Conservation (phyloP, 2,113 vertebrate genomes). For the Gnathochromis pfefferi region DNA sequence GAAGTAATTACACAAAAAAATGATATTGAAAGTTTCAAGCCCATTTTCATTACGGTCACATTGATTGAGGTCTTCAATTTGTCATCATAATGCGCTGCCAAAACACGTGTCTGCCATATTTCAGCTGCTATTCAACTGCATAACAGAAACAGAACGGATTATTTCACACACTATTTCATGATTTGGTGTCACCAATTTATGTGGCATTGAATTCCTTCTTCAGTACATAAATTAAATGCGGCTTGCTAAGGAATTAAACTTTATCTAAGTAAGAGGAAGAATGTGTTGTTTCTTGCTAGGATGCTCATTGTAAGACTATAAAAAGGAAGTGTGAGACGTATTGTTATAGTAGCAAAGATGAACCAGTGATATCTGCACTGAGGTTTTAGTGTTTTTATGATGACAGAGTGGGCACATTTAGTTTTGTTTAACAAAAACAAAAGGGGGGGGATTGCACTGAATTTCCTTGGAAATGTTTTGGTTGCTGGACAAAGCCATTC, state of each 20-base stretch:
- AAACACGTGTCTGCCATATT: background rate
- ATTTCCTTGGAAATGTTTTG: conserved; percentile 22
- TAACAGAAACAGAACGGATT: background rate
- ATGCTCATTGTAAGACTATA: background rate
- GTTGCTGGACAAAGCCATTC: conserved; percentile 16
- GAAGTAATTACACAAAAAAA: background rate
- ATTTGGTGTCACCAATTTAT: background rate
- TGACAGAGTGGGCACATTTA: background rate
- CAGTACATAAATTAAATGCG: background rate
- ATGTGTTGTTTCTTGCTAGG: background rate
- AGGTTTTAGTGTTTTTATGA: background rate
- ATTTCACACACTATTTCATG: background rate
- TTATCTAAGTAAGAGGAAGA: background rate
- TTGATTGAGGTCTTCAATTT: background rate
- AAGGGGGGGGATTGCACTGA: background rate
- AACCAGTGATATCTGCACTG: background rate
- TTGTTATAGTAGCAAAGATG: background rate
- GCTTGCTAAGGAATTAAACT: background rate
- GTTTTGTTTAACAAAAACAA: background rate
- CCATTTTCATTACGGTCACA: background rate
- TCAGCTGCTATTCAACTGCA: background rate
- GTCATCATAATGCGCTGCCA: background rate
- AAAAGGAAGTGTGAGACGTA: background rate
- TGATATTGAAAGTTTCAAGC: background rate
- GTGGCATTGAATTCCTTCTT: background rate